Base-by-base conservation (phyloP, 2,113 vertebrate genomes). In the Malurus alboscapulatus region DNA sequence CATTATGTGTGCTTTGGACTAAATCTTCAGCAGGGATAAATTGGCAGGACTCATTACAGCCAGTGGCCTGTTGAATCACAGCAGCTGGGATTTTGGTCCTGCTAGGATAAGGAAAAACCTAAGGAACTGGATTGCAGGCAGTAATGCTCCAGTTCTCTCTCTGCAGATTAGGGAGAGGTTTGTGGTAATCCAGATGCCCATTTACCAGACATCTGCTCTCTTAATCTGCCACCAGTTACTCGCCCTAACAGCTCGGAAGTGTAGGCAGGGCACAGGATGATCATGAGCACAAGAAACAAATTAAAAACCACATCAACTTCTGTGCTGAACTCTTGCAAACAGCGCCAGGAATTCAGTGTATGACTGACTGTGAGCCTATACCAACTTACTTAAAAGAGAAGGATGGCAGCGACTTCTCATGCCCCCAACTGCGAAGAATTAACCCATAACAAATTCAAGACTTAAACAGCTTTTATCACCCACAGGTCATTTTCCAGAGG, bases 221-320 rank as follows among this genome's bases (percentile, higher is more conserved):
- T 95, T 83, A 90, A 94, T 91, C 90, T 67, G 68, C 66, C 74
- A 92, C 67, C 80, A 90, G 75, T 71, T 90, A 81, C 32, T 89
- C 57, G 55, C 20, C 2, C 0, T 30, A 80, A 24, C 18, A 54
- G 50, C 45, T 72, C 75, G 66, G 79, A 94, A 87, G 38, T 6
- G 14, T 9, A 44, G 7, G 7, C 6, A 66, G 17, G 3, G 10
- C 53, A 74, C 62, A 69, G 75, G 74, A 79, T 40, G 57, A 77
- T 62, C 7, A 36, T 54, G 51, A 93, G 47, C 45, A 74, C 38
- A 87, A 78, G 57, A 92, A 1, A 48, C 1, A 1, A 29, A 55
- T 73, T 68, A 63, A 73, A 91, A 90, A 67, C 11, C 3, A 48
- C 68, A 92, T 30, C 17, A 17, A 36, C 36, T 93, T 67, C 34